Percentiles rank a stretch among this genome's conserved stretches.
Conservation (phyloP, 2,888 invertebrate species). For the Aporophyla nigra region DNA sequence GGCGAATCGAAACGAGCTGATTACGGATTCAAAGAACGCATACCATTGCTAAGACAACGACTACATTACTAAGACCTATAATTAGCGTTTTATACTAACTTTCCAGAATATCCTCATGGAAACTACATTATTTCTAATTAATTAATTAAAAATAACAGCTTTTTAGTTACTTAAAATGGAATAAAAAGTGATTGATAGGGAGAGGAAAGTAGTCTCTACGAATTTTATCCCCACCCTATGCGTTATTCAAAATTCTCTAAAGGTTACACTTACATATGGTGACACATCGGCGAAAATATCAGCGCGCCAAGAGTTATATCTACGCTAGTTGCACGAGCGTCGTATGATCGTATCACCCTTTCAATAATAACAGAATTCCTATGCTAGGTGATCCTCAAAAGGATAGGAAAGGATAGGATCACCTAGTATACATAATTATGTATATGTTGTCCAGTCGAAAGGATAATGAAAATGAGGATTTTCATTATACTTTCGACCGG, state of each 20-base stretch:
- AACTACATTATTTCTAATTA: neutral
- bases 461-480: too few species aligned
- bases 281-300: neutral
- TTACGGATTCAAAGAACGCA: slow-evolving; percentile 23
- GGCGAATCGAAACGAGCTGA: slow-evolving; percentile 8
- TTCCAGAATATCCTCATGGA: neutral
- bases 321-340: neutral
- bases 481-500: neutral
- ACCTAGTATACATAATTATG: too few species aligned
- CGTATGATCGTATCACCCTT: neutral
- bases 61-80: neutral
- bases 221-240: neutral
- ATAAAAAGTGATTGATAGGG: neutral
- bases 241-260: neutral
- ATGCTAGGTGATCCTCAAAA: neutral
- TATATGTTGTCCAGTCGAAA: too few species aligned
- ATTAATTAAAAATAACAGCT: neutral
- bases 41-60: neutral
- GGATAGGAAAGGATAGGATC: too few species aligned
- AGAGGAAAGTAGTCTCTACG: neutral
- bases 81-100: neutral
- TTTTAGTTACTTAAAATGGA: neutral
- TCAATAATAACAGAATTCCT: neutral
- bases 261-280: neutral
- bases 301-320: too few species aligned